Evolutionary conservation across 2,888 invertebrate genomes (phyloP).

Genomic region (Caenorhabditis afra): DNA sequence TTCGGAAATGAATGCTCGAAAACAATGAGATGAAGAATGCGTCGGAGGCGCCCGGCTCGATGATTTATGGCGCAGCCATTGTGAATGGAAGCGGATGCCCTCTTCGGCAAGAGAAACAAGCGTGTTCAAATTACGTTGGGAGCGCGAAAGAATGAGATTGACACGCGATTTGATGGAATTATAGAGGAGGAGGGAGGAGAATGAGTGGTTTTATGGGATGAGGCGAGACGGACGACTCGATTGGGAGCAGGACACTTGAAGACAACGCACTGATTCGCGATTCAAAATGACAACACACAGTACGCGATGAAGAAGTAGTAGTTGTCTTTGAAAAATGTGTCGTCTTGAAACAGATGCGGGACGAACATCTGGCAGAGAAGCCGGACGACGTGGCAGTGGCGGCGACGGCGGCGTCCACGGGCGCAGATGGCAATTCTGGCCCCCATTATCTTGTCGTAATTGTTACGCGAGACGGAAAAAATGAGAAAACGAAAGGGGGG

Average conservation of each 20-base stretch:
- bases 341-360: constrained; percentile 22
- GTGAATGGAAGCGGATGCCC: background rate
- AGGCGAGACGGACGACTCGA: background rate
- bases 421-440: constrained; percentile 19
- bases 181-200: constrained; percentile 24
- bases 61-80: constrained; percentile 21
- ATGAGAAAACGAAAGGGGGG: constrained; percentile 3
- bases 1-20: background rate
- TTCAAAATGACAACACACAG: no score
- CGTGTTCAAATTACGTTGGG: constrained; percentile 39
- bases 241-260: constrained; percentile 4
- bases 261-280: no score
- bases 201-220: constrained; percentile 24
- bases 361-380: constrained; percentile 18
- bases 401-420: constrained; percentile 17
- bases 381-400: constrained; percentile 18
- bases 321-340: background rate
- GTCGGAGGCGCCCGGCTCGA: background rate
- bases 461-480: constrained; percentile 17
- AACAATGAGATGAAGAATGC: background rate
- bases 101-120: constrained; percentile 22
- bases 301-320: no score
- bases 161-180: constrained; percentile 57
- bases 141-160: constrained; percentile 31
- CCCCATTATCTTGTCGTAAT: constrained; percentile 24